Base-by-base conservation (phyloP, 2,888 invertebrate species). In the Sclerodermus sp. region DNA sequence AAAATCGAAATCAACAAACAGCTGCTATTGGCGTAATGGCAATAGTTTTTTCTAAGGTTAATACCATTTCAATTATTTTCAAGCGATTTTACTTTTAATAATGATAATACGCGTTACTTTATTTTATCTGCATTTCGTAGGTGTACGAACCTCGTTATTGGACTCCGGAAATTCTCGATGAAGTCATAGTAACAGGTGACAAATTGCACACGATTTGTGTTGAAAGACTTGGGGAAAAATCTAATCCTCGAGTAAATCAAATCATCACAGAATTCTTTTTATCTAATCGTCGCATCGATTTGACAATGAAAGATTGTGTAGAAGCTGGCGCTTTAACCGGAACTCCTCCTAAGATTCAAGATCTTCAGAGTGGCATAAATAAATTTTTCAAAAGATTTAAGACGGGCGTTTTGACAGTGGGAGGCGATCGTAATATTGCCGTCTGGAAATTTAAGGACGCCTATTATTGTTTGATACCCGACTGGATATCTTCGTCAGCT, bases 201-300 rank as follows among this genome's bases (percentile, higher is more conserved):
- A 71, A 71, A 40, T 49, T 76, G 8, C 71, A 74, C 36, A 57
- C 68, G 0, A 70, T 68, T 8, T 72, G 68, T 18, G 60, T 65
- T 0, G 60, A 53, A 1, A 62, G 70, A 12, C 50, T 73, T 1
- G 73, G 67, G 0, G 43, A 40, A 5, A 49, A 49, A 1, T 38
- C 47, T 0, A 42, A 55, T 5, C 70, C 59, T 0, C 57, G 55
- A 15, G 53, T 74, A 1, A 73, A 64, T 23, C 69, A 75, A 30
- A 64, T 77, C 23, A 64, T 72, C 9, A 66, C 55, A 3, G 75
- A 76, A 49, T 72, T 77, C 15, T 73, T 74, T 38, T 48, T 77
- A 2, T 67, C 75, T 0, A 65, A 67, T 31, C 67, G 74, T 2
- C 58, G 71, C 2, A 71, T 77, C 15, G 63, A 67, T 36, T 46